phyloP scores from a whole-genome alignment of 1,140 invertebrate species.

The Grapholita molesta region DNA sequence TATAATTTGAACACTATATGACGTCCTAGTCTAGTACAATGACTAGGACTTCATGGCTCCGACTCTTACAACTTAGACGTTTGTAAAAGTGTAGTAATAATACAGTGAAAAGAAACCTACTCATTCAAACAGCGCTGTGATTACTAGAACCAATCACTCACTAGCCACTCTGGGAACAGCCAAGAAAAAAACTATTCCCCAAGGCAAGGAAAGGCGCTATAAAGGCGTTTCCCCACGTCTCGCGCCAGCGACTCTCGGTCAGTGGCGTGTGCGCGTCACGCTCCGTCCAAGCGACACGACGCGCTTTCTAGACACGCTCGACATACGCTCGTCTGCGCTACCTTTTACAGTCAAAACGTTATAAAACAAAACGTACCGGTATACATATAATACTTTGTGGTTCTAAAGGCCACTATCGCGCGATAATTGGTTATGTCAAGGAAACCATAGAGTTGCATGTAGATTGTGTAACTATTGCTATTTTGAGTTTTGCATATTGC shows the following conservation, averaged over 20 bases:
- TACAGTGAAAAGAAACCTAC: neutral
- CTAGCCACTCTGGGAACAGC: neutral
- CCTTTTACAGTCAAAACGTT: neutral
- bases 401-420: neutral
- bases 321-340: neutral
- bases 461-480: neutral
- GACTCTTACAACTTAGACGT: no score
- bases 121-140: neutral
- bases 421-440: conserved; percentile 7
- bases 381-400: neutral
- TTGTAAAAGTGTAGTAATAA: no score
- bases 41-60: no score
- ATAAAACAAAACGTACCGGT: neutral
- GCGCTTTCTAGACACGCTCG: conserved; percentile 55
- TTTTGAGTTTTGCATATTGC: neutral
- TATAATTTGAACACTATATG: no score
- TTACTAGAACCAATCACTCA: neutral
- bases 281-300: conserved; percentile 40
- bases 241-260: conserved; percentile 51
- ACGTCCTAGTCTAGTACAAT: no score
- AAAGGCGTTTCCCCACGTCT: conserved; percentile 38
- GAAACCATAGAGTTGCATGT: neutral
- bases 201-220: conserved; percentile 21
- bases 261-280: conserved; percentile 49
- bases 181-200: neutral